phyloP scores from a whole-genome alignment of 2,888 invertebrate genomes.

The Caenorhabditis sp. region DNA sequence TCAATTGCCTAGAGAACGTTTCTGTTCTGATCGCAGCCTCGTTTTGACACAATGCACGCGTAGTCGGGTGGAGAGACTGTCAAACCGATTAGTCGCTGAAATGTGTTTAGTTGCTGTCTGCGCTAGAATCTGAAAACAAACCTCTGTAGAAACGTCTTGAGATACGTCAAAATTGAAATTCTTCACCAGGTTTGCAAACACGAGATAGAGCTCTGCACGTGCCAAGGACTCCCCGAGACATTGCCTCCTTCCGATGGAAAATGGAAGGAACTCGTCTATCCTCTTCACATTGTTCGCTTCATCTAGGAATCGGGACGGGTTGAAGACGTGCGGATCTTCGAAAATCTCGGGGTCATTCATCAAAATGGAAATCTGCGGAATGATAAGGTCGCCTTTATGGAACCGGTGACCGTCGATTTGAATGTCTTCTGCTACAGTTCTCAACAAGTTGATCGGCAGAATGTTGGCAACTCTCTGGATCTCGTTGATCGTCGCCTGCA shows the following conservation, averaged over 20 bases:
- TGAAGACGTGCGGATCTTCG: conserved; percentile 78
- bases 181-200: conserved; percentile 79
- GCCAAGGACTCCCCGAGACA: conserved; percentile 82
- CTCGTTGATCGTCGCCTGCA: conserved; percentile 80
- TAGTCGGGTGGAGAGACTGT: conserved; percentile 78
- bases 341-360: conserved; percentile 79
- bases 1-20: conserved; percentile 44
- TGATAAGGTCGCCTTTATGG: conserved; percentile 78
- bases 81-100: conserved; percentile 76
- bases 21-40: conserved; percentile 40
- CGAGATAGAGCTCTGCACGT: conserved; percentile 79
- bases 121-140: not conserved
- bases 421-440: conserved; percentile 76
- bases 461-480: conserved; percentile 83
- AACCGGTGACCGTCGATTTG: conserved; percentile 79
- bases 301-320: conserved; percentile 82
- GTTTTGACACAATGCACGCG: conserved; percentile 40
- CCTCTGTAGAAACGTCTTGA: conserved; percentile 39
- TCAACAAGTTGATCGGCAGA: conserved; percentile 81
- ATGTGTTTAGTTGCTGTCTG: not conserved
- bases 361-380: conserved; percentile 81
- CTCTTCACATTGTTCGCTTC: conserved; percentile 70
- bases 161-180: conserved; percentile 71
- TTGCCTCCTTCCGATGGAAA: conserved; percentile 80
- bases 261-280: conserved; percentile 79